Evolutionary conservation across 1,140 invertebrate genomes (phyloP), one percentile per base, ranked within the genome.

Genomic region (Hesperophylax magnus): DNA sequence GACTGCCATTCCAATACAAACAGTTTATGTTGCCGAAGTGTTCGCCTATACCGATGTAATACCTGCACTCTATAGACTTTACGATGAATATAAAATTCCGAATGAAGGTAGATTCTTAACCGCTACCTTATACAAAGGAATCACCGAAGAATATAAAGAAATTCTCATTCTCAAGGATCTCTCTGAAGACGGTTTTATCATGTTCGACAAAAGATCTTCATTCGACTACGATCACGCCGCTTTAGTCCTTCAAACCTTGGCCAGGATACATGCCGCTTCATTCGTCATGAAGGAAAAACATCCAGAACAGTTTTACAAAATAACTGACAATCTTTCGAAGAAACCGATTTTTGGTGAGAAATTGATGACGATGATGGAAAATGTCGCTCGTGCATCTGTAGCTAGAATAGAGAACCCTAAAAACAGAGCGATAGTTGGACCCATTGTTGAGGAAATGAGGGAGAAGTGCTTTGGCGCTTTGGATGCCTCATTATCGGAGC

Each of bases 161-260:
- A 20, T 91, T 14, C 86, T 91, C 1, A 87, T 89, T 4, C 88
- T 93, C 85, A 92, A 93, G 76, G 92, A 93, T 83, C 82, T 92
- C 14, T 81, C 83, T 11, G 85, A 86, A 14, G 85, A 85, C n/a
- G 91, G 90, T 4, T 93, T 91, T 78, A 86, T 85, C 15, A 92
- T 92, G 88, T 87, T 85, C 3, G 90, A 92, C 83, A 86, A 91
- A 67, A 84, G 87, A 24, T 86, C 87, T 76, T 91, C 91, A 1
- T 81, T 93, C 1, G 86, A 92, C 56, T 82, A 89, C 9, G 85
- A 89, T 1, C 89, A 91, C 75, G 85, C 91, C 0, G 87, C 88
- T 20, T 79, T 86, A 7, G 89, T 90, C 0, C 85, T 92, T 0
- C 89, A 89, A 34, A 88, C 88, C 15, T 82, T 92, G 18, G 92